Evolutionary conservation across 2,888 invertebrate species (phyloP).

Genomic region (Resseliella maxima): DNA sequence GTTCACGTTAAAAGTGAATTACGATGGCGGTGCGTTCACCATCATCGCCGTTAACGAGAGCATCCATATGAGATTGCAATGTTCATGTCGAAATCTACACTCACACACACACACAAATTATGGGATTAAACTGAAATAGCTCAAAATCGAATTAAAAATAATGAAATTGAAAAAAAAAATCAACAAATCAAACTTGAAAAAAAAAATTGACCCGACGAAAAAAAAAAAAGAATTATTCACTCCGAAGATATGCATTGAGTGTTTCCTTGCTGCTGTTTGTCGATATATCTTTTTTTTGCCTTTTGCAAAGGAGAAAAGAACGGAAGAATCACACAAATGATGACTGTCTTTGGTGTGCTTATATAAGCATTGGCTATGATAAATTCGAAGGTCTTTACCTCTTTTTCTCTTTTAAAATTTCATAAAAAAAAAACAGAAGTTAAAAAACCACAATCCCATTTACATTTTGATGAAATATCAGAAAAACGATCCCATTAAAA

Average conservation of each 20-base stretch:
- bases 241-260: not conserved
- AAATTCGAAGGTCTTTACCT: not conserved
- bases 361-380: not conserved
- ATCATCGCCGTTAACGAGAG: not conserved
- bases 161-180: too few species aligned
- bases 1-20: constrained; percentile 43
- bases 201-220: too few species aligned
- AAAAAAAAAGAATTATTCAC: too few species aligned
- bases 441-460: not conserved
- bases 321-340: constrained; percentile 35
- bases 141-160: too few species aligned
- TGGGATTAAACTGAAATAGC: not conserved
- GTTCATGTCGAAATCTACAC: too few species aligned
- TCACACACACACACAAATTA: too few species aligned
- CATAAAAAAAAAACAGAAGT: too few species aligned
- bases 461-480: too few species aligned
- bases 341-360: not conserved
- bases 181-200: too few species aligned
- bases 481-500: constrained; percentile 19
- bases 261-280: not conserved
- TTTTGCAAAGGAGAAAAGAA: constrained; percentile 49
- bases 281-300: not conserved
- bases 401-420: not conserved
- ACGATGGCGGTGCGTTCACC: constrained; percentile 46
- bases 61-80: not conserved